phyloP scores from a whole-genome alignment of 30 jellyfish, hydroid and myxozoan genomes.

The Hydractinia symbiolongicarpus region DNA sequence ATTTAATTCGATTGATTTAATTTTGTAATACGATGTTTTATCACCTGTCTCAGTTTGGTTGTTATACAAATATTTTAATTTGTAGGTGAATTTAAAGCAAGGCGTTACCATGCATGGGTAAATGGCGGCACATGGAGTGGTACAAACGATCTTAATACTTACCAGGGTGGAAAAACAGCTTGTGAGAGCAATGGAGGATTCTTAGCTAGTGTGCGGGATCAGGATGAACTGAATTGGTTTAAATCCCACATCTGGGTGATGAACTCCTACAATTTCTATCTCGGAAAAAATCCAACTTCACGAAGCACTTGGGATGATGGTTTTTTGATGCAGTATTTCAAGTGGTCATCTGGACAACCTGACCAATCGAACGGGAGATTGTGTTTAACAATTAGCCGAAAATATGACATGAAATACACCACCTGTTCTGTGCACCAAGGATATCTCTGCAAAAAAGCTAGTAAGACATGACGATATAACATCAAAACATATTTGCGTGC shows the following conservation, averaged over 20 bases:
- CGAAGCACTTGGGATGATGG: not conserved
- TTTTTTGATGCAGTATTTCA: not conserved
- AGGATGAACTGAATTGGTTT: not conserved
- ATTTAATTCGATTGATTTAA: no score
- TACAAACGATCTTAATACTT: not conserved
- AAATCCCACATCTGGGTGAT: conserved; percentile 1
- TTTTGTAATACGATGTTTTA: no score
- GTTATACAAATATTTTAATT: no score
- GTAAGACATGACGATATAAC: not conserved
- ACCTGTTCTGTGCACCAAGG: not conserved
- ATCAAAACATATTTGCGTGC: no score
- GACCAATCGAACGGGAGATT: not conserved
- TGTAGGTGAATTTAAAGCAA: not conserved
- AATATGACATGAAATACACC: not conserved
- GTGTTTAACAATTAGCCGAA: not conserved
- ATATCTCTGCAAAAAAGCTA: conserved; percentile 9
- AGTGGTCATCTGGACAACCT: conserved; percentile 11
- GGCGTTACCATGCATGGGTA: not conserved
- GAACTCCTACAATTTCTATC: conserved; percentile 4
- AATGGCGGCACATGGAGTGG: conserved; percentile 19
- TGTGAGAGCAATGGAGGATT: conserved; percentile 2
- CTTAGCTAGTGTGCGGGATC: conserved; percentile 5
- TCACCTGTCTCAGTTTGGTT: no score
- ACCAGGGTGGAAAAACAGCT: not conserved
- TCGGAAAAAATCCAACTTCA: not conserved